Percentiles rank a stretch among this genome's conserved stretches.
phyloP scores from a whole-genome alignment of 1,140 invertebrate species.

The Halictus rubicundus region DNA sequence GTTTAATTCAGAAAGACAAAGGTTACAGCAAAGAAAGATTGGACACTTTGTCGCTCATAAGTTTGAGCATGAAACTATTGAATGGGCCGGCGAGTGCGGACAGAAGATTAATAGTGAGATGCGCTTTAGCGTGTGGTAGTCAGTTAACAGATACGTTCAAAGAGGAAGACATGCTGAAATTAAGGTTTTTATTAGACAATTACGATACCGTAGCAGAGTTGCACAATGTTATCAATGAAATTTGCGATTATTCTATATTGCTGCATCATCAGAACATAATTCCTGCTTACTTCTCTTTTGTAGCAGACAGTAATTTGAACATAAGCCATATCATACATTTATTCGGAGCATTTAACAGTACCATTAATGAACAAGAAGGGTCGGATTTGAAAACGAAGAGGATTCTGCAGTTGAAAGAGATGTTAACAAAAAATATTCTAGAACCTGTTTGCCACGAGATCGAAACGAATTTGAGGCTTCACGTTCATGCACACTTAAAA shows the following conservation, averaged over 20 bases:
- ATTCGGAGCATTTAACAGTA: conserved; percentile 74
- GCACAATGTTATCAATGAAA: conserved; percentile 64
- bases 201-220: conserved; percentile 76
- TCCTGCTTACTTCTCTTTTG: conserved; percentile 73
- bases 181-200: conserved; percentile 72
- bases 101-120: conserved; percentile 81
- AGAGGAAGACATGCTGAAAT: conserved; percentile 73
- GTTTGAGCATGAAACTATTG: conserved; percentile 83
- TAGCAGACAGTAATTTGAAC: conserved; percentile 68
- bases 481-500: conserved; percentile 94
- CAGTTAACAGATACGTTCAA: conserved; percentile 76
- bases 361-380: conserved; percentile 61
- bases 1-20: conserved; percentile 80
- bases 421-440: conserved; percentile 82
- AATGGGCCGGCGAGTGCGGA: conserved; percentile 84
- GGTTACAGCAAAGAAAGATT: conserved; percentile 83
- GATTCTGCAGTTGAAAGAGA: conserved; percentile 65
- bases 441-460: conserved; percentile 91
- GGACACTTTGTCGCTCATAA: conserved; percentile 85
- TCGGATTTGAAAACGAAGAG: conserved; percentile 60
- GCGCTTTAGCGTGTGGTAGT: conserved; percentile 82
- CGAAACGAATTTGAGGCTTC: conserved; percentile 94
- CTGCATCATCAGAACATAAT: conserved; percentile 77
- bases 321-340: conserved; percentile 73
- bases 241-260: conserved; percentile 75